Percentiles rank a stretch among this genome's conserved stretches.
Conservation (phyloP, 2,113 vertebrate species). For the Andinoacara biseriatus region DNA sequence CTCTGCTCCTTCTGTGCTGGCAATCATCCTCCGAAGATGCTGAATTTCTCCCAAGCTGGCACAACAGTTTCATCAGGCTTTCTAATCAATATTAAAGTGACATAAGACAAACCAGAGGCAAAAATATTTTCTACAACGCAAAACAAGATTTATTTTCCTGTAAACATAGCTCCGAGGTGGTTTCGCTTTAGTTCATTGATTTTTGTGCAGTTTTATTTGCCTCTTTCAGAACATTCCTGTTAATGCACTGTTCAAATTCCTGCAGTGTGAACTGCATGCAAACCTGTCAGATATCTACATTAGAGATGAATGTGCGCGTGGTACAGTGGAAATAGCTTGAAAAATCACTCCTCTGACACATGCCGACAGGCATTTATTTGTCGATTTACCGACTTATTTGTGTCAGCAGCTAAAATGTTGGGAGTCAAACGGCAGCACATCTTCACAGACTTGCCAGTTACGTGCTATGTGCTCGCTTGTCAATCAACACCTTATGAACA, state of each 20-base stretch:
- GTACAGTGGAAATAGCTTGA: slow-evolving; percentile 1
- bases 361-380: slow-evolving; percentile 28
- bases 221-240: slow-evolving; percentile 18
- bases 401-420: slow-evolving; percentile 30
- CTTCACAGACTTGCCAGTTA: slow-evolving; percentile 42
- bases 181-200: slow-evolving; percentile 34
- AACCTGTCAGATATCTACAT: slow-evolving; percentile 14
- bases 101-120: slow-evolving; percentile 35
- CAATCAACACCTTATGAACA: slow-evolving; percentile 47
- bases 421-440: slow-evolving; percentile 27
- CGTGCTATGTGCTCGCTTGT: slow-evolving; percentile 43
- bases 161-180: slow-evolving; percentile 21
- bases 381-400: slow-evolving; percentile 27
- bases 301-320: background rate
- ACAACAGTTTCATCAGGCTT: slow-evolving; percentile 35
- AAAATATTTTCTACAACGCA: slow-evolving; percentile 7
- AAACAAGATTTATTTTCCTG: slow-evolving; percentile 22
- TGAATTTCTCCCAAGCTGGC: slow-evolving; percentile 29
- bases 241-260: slow-evolving; percentile 3
- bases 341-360: slow-evolving; percentile 28
- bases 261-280: background rate
- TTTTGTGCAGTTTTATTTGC: slow-evolving; percentile 19
- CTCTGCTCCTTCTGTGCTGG: slow-evolving; percentile 14
- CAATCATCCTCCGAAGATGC: background rate
- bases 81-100: slow-evolving; percentile 52